Conservation (phyloP, 2,797 vertebrate genomes). For the Acanthornis magna region DNA sequence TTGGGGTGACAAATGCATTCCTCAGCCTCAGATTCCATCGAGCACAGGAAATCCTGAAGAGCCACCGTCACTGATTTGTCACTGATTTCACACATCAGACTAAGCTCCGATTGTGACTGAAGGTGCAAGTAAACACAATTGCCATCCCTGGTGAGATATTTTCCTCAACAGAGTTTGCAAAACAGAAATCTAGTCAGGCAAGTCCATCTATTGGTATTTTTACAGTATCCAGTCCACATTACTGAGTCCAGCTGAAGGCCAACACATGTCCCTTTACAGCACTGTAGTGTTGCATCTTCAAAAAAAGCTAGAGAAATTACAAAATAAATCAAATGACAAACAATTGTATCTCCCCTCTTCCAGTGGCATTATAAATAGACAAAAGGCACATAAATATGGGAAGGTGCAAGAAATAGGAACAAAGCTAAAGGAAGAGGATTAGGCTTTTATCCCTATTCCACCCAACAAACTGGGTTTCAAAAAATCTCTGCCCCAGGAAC, state of each 20-base stretch:
- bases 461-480: conserved; percentile 77
- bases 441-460: conserved; percentile 79
- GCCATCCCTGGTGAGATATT: not conserved
- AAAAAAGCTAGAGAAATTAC: conserved; percentile 73
- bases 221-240: conserved; percentile 46
- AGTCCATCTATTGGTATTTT: conserved; percentile 33
- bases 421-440: conserved; percentile 78
- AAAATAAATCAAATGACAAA: conserved; percentile 79
- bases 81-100: not conserved
- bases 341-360: conserved; percentile 74
- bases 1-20: not conserved
- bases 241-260: conserved; percentile 50
- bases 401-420: conserved; percentile 86
- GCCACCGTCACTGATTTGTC: not conserved
- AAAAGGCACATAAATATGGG: conserved; percentile 97
- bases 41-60: not conserved
- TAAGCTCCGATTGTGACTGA: not conserved
- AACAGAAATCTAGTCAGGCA: conserved; percentile 36
- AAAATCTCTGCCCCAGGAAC: conserved; percentile 72
- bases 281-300: conserved; percentile 78
- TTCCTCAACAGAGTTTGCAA: conserved; percentile 51
- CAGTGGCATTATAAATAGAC: conserved; percentile 87
- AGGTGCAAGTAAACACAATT: not conserved
- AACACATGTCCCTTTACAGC: conserved; percentile 59
- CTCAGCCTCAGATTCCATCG: not conserved